Percentiles rank a stretch among this genome's conserved stretches.
Evolutionary conservation across 1,140 invertebrate species (phyloP).

Genomic region (Microplitis demolitor): DNA sequence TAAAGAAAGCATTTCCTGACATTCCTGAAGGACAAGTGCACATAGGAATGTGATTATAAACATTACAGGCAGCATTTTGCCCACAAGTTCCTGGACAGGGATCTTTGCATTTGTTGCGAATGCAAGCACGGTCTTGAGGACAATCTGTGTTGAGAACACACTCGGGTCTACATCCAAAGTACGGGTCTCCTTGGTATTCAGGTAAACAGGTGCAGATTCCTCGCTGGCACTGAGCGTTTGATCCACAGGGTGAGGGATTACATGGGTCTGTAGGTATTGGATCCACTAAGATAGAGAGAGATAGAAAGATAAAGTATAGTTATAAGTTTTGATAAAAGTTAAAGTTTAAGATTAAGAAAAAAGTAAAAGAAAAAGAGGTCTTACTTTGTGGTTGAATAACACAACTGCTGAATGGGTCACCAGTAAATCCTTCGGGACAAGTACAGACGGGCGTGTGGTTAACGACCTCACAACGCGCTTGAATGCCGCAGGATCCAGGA

Average conservation of each 20-base stretch:
- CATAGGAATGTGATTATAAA: slow-evolving; percentile 72
- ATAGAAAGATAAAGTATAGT: not conserved
- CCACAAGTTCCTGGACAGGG: slow-evolving; percentile 74
- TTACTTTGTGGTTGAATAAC: slow-evolving; percentile 49
- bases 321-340: too few relatives aligned
- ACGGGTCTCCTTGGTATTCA: slow-evolving; percentile 74
- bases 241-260: slow-evolving; percentile 72
- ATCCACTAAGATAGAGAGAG: slow-evolving; percentile 26
- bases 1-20: slow-evolving; percentile 40
- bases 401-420: slow-evolving; percentile 75
- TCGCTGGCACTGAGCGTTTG: slow-evolving; percentile 66
- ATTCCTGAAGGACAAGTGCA: slow-evolving; percentile 70
- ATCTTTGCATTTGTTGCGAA: slow-evolving; percentile 71
- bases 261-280: slow-evolving; percentile 61
- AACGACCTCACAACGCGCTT: slow-evolving; percentile 69
- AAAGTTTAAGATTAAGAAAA: too few relatives aligned
- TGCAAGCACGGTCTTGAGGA: slow-evolving; percentile 69
- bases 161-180: slow-evolving; percentile 72
- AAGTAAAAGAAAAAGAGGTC: not conserved
- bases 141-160: slow-evolving; percentile 75
- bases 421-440: slow-evolving; percentile 70
- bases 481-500: slow-evolving; percentile 68
- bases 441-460: slow-evolving; percentile 76
- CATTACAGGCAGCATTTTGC: slow-evolving; percentile 69
- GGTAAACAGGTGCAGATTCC: slow-evolving; percentile 68